Base-by-base conservation (phyloP, 1,140 invertebrate genomes). In the Cotesia vestalis region DNA sequence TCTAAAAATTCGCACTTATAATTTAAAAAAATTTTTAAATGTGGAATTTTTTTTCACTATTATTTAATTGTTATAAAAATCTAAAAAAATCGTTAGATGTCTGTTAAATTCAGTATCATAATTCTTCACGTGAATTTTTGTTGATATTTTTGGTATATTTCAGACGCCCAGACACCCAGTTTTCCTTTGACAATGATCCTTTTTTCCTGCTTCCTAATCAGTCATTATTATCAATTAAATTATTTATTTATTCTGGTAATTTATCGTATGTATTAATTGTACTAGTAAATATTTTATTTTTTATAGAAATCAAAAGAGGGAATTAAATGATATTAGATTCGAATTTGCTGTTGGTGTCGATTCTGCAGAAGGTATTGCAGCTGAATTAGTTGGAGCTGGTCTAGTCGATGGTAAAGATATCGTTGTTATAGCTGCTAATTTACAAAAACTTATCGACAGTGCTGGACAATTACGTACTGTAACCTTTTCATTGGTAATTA, bases 281-380 rank as follows among this genome's bases (percentile, higher is more conserved):
- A 52, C 9, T n/a, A 66, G 20, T 8, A 51, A 35, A 36, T 66
- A 14, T 63, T 64, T 76, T 73, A 67, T 75, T 77, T 73, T 79
- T 84, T 89, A 73, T 77, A 93, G 95, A 76, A 99, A 99, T 88
- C 89, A 93, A 55, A 93, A 92, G 77, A 89, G 94, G 70, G 97
- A 99, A 86, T 85, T 99, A 51, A 99, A 99, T 85, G 98, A 99
- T 82, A 99, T 99, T 76, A 91, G 96, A 77, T 99, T 99, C 85
- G 96, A 99, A 84, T 99, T 96, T 85, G 92, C 94, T 3, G 91
- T 94, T 11, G 95, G 95, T 2, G 92, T 95, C 86, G 97, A 99
- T 85, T 95, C 95, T 0, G 92, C 96, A 0, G 95, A 98, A 85
- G 96, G 96, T 57, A 98, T 99, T 70, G 96, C 97, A 3, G 90